Evolutionary conservation across 2,888 invertebrate species (phyloP).

Genomic region (Sisyra terminalis): DNA sequence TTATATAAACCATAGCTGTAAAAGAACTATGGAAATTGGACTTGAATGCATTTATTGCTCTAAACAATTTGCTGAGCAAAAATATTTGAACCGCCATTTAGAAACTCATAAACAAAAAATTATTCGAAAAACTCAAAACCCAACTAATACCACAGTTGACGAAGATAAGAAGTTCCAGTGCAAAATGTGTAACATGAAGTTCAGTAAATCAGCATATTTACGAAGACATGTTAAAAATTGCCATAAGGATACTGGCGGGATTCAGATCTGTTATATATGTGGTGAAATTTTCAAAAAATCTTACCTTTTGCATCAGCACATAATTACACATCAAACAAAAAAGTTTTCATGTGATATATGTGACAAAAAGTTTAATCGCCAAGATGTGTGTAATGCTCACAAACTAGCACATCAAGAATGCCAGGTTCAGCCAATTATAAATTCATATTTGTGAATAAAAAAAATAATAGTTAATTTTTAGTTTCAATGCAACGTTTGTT

Average conservation of each 20-base stretch:
- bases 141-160: constrained; percentile 13
- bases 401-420: constrained; percentile 11
- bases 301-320: constrained; percentile 29
- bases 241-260: constrained; percentile 10
- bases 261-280: constrained; percentile 27
- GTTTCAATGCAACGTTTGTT: constrained; percentile 12
- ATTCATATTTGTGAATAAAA: background rate
- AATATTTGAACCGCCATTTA: constrained; percentile 30
- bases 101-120: constrained; percentile 18
- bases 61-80: constrained; percentile 27
- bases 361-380: constrained; percentile 15
- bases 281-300: constrained; percentile 26
- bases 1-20: constrained; percentile 22
- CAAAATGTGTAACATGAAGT: constrained; percentile 18
- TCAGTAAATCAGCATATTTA: constrained; percentile 16
- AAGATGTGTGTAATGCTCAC: constrained; percentile 14
- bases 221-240: constrained; percentile 17
- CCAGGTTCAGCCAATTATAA: constrained; percentile 8
- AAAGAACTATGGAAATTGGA: constrained; percentile 18
- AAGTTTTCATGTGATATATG: constrained; percentile 16
- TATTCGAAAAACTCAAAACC: constrained; percentile 11
- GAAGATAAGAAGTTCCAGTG: constrained; percentile 20
- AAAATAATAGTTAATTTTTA: constrained; percentile 1
- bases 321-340: constrained; percentile 21
- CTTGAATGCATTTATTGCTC: constrained; percentile 21